A percentile compares a stretch with the other conserved stretches of the same genome.
phyloP scores from a whole-genome alignment of 2,113 vertebrate species.

The Marmota flaviventris region DNA sequence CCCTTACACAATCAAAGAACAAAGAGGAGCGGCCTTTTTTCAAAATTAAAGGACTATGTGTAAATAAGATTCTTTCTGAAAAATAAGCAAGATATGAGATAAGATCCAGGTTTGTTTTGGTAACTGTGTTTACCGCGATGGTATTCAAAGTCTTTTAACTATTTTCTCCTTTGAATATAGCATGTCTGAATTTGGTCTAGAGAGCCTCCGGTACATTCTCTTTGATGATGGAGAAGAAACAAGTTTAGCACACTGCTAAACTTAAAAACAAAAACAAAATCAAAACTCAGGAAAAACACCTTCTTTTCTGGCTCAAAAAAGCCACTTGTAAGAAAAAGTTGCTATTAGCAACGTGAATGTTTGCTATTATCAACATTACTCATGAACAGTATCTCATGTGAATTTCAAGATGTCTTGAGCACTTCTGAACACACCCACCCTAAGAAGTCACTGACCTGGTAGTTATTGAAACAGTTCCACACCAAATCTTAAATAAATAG shows the following conservation, averaged over 20 bases:
- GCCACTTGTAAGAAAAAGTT: not conserved
- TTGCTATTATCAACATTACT: not conserved
- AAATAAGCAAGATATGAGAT: slow-evolving; percentile 25
- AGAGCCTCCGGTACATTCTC: not conserved
- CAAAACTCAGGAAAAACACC: not conserved
- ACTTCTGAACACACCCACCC: not conserved
- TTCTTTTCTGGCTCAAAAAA: not conserved
- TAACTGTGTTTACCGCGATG: not conserved
- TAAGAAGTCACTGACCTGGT: not conserved
- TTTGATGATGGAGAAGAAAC: not conserved
- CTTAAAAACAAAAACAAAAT: not conserved
- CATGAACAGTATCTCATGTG: not conserved
- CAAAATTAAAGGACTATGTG: not conserved
- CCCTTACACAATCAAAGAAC: not conserved
- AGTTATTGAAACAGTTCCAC: not conserved
- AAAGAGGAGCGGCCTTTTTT: not conserved
- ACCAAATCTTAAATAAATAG: not conserved
- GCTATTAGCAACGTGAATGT: not conserved
- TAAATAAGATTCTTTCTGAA: not conserved
- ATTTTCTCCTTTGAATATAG: not conserved
- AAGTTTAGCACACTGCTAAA: not conserved
- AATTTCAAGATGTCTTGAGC: not conserved
- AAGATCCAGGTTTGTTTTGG: not conserved
- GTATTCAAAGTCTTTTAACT: not conserved
- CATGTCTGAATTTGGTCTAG: not conserved